Evolutionary conservation across 2,888 invertebrate genomes (phyloP).

Genomic region (Hololepta plana): DNA sequence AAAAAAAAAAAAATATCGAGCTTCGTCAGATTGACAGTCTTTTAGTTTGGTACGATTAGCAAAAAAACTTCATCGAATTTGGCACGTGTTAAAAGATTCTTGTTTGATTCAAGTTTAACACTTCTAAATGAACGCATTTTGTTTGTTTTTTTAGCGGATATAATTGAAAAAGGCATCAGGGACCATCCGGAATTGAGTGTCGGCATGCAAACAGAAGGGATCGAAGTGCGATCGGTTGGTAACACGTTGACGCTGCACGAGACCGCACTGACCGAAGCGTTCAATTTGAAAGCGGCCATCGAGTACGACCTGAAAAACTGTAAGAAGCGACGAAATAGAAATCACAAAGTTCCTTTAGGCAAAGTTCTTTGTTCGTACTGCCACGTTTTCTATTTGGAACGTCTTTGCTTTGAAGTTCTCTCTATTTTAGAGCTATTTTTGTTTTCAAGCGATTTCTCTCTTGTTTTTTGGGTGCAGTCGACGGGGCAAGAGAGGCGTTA

Average conservation of each 20-base stretch:
- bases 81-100: too few species aligned
- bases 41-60: too few species aligned
- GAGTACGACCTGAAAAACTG: slow-evolving; percentile 85
- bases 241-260: slow-evolving; percentile 87
- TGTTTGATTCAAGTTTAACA: too few species aligned
- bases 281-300: slow-evolving; percentile 95
- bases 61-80: too few species aligned
- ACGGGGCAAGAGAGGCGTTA: slow-evolving; percentile 71
- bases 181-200: slow-evolving; percentile 96
- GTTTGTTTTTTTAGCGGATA: slow-evolving; percentile 46
- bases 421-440: slow-evolving; percentile 5
- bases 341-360: background rate
- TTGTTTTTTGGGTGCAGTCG: slow-evolving; percentile 32
- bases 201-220: slow-evolving; percentile 89
- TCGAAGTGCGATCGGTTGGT: slow-evolving; percentile 87
- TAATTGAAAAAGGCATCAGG: slow-evolving; percentile 88
- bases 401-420: slow-evolving; percentile 1
- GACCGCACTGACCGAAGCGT: slow-evolving; percentile 93
- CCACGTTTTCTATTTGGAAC: slow-evolving; percentile 2
- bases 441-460: background rate
- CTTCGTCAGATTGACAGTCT: too few species aligned
- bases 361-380: slow-evolving; percentile 1
- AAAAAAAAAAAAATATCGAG: too few species aligned
- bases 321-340: slow-evolving; percentile 18
- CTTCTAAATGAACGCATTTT: too few species aligned